Percentiles rank a stretch among this genome's conserved stretches.
These are phyloP conservation scores for Crambe crambe DNA, from an alignment of 37 sponge, comb jelly and placozoan species.

Conservation along the genomic window DNA sequence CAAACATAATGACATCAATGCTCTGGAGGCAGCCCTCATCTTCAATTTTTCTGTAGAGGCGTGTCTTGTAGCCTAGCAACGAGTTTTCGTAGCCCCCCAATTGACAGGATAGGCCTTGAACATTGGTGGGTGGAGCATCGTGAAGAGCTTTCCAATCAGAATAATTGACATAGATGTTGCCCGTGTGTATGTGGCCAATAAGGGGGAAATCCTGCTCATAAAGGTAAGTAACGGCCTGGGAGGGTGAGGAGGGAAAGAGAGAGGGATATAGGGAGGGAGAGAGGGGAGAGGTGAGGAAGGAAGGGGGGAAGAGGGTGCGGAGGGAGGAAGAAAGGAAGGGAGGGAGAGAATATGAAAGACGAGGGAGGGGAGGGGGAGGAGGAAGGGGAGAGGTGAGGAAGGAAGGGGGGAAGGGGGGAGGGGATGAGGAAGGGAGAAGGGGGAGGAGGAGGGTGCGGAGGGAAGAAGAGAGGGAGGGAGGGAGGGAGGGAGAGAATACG, in stretches of 20 bases:
- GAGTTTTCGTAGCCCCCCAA: conserved; percentile 47
- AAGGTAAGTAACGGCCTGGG: conserved; percentile 34
- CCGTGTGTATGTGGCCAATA: conserved; percentile 47
- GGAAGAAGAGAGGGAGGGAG: no score
- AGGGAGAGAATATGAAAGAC: neutral
- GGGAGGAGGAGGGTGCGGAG: no score
- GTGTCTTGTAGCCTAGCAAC: conserved; percentile 51
- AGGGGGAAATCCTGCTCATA: conserved; percentile 47
- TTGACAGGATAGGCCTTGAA: neutral
- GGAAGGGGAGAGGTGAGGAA: neutral
- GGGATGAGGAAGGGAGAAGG: no score
- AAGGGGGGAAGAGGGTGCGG: no score
- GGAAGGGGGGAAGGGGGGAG: neutral
- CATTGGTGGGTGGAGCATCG: no score
- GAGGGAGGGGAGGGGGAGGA: neutral
- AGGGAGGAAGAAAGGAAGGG: no score
- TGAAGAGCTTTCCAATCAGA: no score
- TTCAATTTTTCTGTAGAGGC: conserved; percentile 8
- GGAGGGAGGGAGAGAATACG: neutral
- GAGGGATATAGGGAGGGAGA: neutral
- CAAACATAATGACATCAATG: conserved; percentile 51
- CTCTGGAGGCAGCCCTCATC: neutral
- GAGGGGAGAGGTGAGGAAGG: neutral
- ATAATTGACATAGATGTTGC: conserved; percentile 56
- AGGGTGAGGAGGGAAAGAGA: neutral